Conservation (phyloP, 1,140 invertebrate genomes). For the Diplogasteroides magnus region DNA sequence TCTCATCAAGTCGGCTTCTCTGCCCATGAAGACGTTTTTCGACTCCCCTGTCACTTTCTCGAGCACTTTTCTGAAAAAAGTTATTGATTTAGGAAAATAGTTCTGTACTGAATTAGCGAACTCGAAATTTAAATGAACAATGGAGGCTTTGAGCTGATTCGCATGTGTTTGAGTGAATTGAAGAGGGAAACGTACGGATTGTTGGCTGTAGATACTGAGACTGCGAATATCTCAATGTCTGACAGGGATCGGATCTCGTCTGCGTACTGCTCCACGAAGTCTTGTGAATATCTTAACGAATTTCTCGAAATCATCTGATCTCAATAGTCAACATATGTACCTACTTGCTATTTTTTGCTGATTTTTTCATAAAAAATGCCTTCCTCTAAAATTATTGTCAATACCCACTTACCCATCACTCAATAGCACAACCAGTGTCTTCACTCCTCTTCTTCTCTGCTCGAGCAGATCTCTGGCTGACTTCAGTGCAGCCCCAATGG, state of each 20-base stretch:
- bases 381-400: slow-evolving; percentile 15
- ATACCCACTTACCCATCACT: slow-evolving; percentile 34
- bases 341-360: too few relatives aligned
- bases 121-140: slow-evolving; percentile 37
- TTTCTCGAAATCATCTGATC: neutral
- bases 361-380: too few relatives aligned
- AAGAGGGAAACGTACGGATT: neutral
- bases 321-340: slow-evolving; percentile 2
- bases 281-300: slow-evolving; percentile 41
- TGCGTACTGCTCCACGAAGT: slow-evolving; percentile 36
- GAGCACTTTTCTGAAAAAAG: slow-evolving; percentile 32
- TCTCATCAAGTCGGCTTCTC: slow-evolving; percentile 14
- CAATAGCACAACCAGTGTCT: slow-evolving; percentile 41
- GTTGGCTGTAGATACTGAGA: slow-evolving; percentile 33
- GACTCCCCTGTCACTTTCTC: slow-evolving; percentile 22
- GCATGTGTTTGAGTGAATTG: too few relatives aligned
- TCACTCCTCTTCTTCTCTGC: slow-evolving; percentile 35
- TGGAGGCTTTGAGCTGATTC: slow-evolving; percentile 42
- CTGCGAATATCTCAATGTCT: slow-evolving; percentile 41
- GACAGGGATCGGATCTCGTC: slow-evolving; percentile 36
- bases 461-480: slow-evolving; percentile 37
- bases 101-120: slow-evolving; percentile 37
- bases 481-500: slow-evolving; percentile 44
- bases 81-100: slow-evolving; percentile 5
- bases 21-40: slow-evolving; percentile 30